Evolutionary conservation across 2,797 vertebrate genomes (phyloP).

Genomic region (Gallinago solitaria): DNA sequence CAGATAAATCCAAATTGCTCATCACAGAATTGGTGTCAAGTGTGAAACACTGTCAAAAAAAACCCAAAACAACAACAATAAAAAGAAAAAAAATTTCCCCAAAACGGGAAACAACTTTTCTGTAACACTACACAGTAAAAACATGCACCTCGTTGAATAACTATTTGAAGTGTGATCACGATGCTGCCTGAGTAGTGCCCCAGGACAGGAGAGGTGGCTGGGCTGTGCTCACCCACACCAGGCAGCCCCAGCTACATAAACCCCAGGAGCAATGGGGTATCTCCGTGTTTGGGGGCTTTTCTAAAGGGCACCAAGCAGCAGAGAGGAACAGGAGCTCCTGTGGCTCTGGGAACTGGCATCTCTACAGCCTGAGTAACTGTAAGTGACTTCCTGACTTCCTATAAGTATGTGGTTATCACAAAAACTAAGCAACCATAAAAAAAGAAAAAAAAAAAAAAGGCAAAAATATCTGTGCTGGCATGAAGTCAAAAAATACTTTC

Average conservation of each 20-base stretch:
- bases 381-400: background rate
- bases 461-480: background rate
- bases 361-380: background rate
- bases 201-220: background rate
- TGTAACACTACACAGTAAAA: background rate
- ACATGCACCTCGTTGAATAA: fast-evolving
- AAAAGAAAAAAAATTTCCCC: background rate
- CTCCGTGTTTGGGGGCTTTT: background rate
- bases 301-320: background rate
- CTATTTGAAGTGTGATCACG: fast-evolving
- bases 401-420: fast-evolving
- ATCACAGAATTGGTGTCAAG: background rate
- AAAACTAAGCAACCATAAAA: background rate
- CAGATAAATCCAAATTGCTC: background rate
- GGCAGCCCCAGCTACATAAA: background rate
- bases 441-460: background rate
- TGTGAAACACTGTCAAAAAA: background rate
- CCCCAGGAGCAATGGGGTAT: background rate
- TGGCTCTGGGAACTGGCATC: background rate
- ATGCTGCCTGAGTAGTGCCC: background rate
- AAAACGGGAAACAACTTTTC: background rate
- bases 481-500: background rate
- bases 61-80: background rate
- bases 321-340: background rate
- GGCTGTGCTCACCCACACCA: background rate